These are phyloP conservation scores for Diploptera punctata DNA, from an alignment of 2,888 invertebrate genomes.

Conservation along the genomic window DNA sequence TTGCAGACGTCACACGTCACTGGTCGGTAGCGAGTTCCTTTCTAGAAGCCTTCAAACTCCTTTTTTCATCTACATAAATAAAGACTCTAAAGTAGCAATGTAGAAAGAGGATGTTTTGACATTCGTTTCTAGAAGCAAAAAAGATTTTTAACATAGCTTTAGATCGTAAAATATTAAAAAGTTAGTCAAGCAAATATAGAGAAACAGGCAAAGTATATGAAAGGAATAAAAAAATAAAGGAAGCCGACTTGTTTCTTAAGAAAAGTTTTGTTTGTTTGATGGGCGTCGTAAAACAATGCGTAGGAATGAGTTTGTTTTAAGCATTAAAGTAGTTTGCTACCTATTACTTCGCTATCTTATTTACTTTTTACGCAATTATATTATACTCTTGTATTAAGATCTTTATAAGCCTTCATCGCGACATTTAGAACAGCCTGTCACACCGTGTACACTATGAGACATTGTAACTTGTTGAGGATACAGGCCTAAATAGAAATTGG, in stretches of 20 bases:
- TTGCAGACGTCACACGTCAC: background rate
- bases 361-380: background rate
- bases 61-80: background rate
- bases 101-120: conserved; percentile 5
- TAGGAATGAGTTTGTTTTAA: background rate
- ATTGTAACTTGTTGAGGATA: too few relatives aligned
- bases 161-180: conserved; percentile 3
- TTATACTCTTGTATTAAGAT: too few relatives aligned
- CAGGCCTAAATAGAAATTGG: too few relatives aligned
- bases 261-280: conserved; percentile 12
- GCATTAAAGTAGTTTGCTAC: background rate
- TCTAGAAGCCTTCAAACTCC: background rate
- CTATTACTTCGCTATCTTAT: background rate
- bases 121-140: background rate
- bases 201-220: background rate
- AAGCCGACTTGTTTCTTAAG: background rate
- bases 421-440: too few relatives aligned
- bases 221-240: background rate
- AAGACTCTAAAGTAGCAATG: conserved; percentile 3
- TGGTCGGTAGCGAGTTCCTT: background rate
- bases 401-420: too few relatives aligned
- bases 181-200: conserved; percentile 10
- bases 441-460: too few relatives aligned
- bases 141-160: background rate
- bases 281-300: conserved; percentile 2